These are phyloP conservation scores for Orthonyx spaldingii DNA, from an alignment of 2,113 vertebrate genomes.

Conservation along the genomic window DNA sequence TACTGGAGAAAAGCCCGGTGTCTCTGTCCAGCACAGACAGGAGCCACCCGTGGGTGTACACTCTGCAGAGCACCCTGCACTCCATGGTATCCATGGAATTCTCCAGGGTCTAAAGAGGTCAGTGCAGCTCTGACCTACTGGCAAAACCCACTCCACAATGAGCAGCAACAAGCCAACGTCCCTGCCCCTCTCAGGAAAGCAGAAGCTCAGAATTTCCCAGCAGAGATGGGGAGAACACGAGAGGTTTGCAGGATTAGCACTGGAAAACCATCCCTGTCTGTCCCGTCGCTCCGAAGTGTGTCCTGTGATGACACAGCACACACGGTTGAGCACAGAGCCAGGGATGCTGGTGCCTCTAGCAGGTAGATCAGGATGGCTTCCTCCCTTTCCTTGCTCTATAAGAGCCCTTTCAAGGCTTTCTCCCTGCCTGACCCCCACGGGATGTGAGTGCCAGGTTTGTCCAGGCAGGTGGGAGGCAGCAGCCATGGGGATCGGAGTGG, in stretches of 20 bases:
- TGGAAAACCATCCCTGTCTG: not conserved
- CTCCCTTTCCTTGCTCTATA: not conserved
- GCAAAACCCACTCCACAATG: not conserved
- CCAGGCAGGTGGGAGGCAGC: not conserved
- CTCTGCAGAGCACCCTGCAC: not conserved
- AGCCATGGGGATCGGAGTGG: not conserved
- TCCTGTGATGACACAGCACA: not conserved
- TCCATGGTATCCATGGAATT: not conserved
- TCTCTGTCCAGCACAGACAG: not conserved
- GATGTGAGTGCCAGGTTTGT: not conserved
- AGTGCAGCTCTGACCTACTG: not conserved
- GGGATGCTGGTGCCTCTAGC: not conserved
- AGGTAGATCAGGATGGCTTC: not conserved
- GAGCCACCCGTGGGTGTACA: accelerated
- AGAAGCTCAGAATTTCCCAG: not conserved
- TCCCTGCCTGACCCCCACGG: accelerated
- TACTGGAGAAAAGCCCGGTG: not conserved
- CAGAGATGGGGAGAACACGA: not conserved
- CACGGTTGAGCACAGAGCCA: accelerated
- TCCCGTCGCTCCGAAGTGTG: not conserved
- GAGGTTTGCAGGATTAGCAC: not conserved
- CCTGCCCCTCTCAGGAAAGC: not conserved
- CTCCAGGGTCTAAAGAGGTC: not conserved
- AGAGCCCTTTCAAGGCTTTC: not conserved
- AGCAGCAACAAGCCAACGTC: accelerated